phyloP scores from a whole-genome alignment of 1,140 invertebrate species.

The Monochamus saltuarius region DNA sequence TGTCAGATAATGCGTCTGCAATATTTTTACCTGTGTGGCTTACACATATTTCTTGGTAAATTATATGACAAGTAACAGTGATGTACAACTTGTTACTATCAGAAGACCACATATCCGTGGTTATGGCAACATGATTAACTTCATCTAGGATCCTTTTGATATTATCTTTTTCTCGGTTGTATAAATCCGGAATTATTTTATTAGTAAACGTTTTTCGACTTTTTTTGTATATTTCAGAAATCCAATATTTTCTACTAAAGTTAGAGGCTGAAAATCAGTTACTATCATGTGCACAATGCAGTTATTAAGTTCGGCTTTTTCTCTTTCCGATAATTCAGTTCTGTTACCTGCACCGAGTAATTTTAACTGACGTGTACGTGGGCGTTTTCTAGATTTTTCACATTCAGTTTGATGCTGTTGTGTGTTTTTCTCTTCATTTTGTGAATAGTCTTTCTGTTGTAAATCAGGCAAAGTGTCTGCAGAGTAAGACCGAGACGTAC shows the following conservation, averaged over 20 bases:
- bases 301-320: neutral
- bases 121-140: neutral
- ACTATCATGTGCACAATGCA: neutral
- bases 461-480: too few relatives aligned
- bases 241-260: conserved; percentile 4
- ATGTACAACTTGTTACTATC: too few relatives aligned
- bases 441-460: too few relatives aligned
- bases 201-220: neutral
- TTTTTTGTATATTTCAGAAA: neutral
- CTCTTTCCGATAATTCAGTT: neutral
- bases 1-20: conserved; percentile 1
- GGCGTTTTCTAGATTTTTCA: too few relatives aligned
- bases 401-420: too few relatives aligned
- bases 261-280: neutral
- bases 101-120: too few relatives aligned
- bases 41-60: conserved; percentile 2
- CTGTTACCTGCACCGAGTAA: neutral
- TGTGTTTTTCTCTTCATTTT: too few relatives aligned
- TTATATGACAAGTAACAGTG: too few relatives aligned
- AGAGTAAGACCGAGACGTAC: too few relatives aligned
- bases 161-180: too few relatives aligned
- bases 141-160: neutral
- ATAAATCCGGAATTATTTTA: too few relatives aligned
- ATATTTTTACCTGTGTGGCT: conserved; percentile 10
- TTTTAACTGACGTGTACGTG: neutral